Conservation (phyloP, 2,888 invertebrate genomes). For the Mystacides longicornis region DNA sequence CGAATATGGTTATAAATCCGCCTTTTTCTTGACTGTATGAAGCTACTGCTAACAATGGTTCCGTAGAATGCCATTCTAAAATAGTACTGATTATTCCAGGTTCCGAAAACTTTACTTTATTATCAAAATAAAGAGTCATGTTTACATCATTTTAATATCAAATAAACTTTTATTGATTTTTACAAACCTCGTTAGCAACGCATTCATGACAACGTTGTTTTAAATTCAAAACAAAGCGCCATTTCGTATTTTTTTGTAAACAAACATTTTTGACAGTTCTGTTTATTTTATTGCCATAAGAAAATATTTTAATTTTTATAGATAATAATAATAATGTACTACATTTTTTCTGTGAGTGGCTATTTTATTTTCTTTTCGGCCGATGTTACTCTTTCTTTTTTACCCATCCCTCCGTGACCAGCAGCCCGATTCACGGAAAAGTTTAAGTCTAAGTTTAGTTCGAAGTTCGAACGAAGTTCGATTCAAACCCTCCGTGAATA, state of each 20-base stretch:
- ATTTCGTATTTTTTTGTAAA: no score
- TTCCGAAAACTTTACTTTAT: conserved; percentile 70
- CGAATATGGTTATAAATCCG: conserved; percentile 80
- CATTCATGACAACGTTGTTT: background rate
- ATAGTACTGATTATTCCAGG: conserved; percentile 71
- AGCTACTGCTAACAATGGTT: conserved; percentile 77
- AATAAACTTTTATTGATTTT: background rate
- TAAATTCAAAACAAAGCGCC: background rate
- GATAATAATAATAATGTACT: no score
- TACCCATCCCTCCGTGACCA: no score
- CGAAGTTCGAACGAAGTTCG: no score
- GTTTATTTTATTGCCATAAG: background rate
- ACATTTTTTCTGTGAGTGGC: no score
- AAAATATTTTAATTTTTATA: no score
- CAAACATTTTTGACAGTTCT: background rate
- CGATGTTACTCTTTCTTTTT: no score
- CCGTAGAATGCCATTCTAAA: conserved; percentile 74
- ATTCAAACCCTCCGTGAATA: no score
- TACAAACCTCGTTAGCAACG: background rate
- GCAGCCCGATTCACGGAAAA: no score
- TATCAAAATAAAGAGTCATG: conserved; percentile 82
- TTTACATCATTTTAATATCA: background rate
- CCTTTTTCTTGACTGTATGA: conserved; percentile 84
- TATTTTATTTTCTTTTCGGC: no score
- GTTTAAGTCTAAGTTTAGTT: no score